Evolutionary conservation across 1,140 invertebrate genomes (phyloP), one percentile per base, ranked within the genome.

Genomic region (Lordiphosa collinella): DNA sequence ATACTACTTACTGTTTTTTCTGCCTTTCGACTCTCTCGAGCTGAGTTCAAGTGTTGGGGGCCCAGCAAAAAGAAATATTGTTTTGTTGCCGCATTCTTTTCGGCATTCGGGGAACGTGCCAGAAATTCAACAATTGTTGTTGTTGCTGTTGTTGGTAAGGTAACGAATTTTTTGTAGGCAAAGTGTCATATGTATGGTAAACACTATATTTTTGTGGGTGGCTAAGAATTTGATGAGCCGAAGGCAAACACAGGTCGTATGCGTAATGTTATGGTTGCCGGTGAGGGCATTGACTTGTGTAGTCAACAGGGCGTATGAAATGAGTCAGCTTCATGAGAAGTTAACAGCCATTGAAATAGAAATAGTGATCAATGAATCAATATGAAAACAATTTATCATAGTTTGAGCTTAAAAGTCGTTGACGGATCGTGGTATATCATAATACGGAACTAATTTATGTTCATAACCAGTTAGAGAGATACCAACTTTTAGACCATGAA

Each of bases 221-320:
- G 41, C 41, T 29, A n/a, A 29, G 29, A 44, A 35, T n/a, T 29
- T 44, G 41, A 44, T 44, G 41, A 29, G 41, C 29, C 9, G 44
- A 18, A 37, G 47, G 32, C 54, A 31, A 31, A 69, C 63, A 44
- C 41, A 37, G 46, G 53, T 64, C 76, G 75, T 70, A 79, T 79
- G 70, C 65, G 75, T 75, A 82, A 82, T 80, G 48, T 65, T 32
- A 11, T 50, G 7, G 22, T 37, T 36, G 32, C 29, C 37, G 47
- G 53, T 62, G 69, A 46, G 63, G 63, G 46, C 53, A 66, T 75
- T 82, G 76, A 79, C 76, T 49, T 55, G 48, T 66, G 65, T 49
- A 47, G 70, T 63, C 46, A 65, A 72, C 61, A 58, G 51, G 50
- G 41, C 61, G 41, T 54, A 64, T 64, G 57, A 52, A 56, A 64